Evolutionary conservation across 2,888 invertebrate species (phyloP), one percentile per base, ranked within the genome.

Genomic region (Melinaea marsaeus): DNA sequence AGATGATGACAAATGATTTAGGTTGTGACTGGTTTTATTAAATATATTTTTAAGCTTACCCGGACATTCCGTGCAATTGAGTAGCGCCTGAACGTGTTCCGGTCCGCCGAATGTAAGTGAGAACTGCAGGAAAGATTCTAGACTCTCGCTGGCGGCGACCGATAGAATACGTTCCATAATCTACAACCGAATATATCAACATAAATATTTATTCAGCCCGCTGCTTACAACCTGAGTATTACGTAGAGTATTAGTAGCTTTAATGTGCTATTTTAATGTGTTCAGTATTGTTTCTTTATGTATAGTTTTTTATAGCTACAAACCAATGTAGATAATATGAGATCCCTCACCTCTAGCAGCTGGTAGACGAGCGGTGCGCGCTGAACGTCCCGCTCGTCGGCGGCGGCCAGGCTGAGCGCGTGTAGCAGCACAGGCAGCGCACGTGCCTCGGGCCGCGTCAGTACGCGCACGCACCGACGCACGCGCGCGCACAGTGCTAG

Each of bases 91-190:
- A 2, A 98, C 94, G 78, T 98, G 97, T 78, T 97, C 96, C 0
- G 95, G 95, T 7, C 97, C 97, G 9, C 98, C 98, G 76, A 97
- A 96, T 0, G 97, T 96, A 61, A 94, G 93, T 0, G 97, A 97
- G 84, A 98, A 97, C 74, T 94, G 94, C 66, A 95, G 90, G 87
- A 98, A 98, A 3, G 95, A 93, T 65, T 96, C 95, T 33, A 96
- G 89, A 0, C 96, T 93, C 77, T 97, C 95, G 61, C 95, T 95
- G 4, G 98, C 96, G 0, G 98, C 98, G 74, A 98, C 97, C 0
- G 97, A 95, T 5, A 99, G 90, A 63, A 99, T 95, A 0, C 96
- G 96, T 85, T 99, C 98, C 96, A 99, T 97, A 63, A 98, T 98
- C 94, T 95, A 78, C 57, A 70, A 58, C 9, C 9, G 9, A 64